Conservation (phyloP, 2,113 vertebrate genomes). For the Perca fluviatilis region DNA sequence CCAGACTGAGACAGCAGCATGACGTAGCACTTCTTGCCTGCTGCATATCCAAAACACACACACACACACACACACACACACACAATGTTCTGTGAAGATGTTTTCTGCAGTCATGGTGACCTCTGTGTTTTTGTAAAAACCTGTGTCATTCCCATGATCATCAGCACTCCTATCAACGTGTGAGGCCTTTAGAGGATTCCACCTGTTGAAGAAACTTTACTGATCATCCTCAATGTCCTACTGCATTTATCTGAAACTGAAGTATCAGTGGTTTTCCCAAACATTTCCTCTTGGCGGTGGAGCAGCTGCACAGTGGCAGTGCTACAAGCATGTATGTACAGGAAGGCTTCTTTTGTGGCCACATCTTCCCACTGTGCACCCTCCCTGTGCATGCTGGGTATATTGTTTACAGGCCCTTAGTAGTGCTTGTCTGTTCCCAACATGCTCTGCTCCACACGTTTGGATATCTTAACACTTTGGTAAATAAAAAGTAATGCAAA, state of each 20-base stretch:
- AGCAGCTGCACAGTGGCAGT: constrained; percentile 18
- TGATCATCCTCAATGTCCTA: background rate
- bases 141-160: background rate
- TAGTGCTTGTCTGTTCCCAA: constrained; percentile 26
- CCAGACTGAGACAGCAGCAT: constrained; percentile 68
- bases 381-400: constrained; percentile 14
- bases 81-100: constrained; percentile 3
- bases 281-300: constrained; percentile 7
- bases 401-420: constrained; percentile 40
- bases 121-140: constrained; percentile 21
- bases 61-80: constrained; percentile 5
- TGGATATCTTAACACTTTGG: constrained; percentile 53
- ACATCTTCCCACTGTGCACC: constrained; percentile 25
- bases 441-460: constrained; percentile 38
- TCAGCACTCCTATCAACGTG: background rate
- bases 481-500: constrained; percentile 66
- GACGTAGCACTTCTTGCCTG: constrained; percentile 68
- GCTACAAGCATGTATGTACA: constrained; percentile 6
- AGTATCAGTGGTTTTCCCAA: constrained; percentile 7
- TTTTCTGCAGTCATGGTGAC: constrained; percentile 12
- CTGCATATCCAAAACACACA: constrained; percentile 44
- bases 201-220: background rate
- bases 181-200: constrained; percentile 5
- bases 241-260: constrained; percentile 1
- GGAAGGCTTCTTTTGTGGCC: constrained; percentile 21